Base-by-base conservation (phyloP, 2,797 vertebrate genomes). In the Dicrostonyx torquatus region DNA sequence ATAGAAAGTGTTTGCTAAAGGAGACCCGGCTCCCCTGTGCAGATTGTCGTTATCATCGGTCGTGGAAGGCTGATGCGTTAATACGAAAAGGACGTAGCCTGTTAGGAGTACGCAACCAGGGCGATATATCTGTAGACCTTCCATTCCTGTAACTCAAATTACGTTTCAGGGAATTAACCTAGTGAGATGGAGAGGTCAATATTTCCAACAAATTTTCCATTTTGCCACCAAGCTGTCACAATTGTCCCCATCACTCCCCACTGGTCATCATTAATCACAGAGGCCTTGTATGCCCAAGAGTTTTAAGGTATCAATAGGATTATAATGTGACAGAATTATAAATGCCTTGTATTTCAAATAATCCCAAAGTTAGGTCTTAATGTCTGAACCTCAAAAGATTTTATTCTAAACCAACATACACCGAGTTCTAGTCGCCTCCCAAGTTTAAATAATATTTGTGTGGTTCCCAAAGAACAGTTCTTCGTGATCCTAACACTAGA, bases 351-450 rank as follows among this genome's bases (percentile, higher is more conserved):
- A 45, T 87, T 94, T 87, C 87, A 86, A 90, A 60, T 37, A 29
- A n/a, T 84, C 53, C 43, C 12, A 4, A 95, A 92, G 53, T 94
- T 91, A 86, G 60, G 26, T 58, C 55, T 89, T 93, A 75, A 93
- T 53, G 55, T 93, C 94, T 93, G 77, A 96, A 80, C 94, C 75
- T 85, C 89, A 90, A 82, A n/a, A 79, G 22, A 60, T 55, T 85
- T 88, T 37, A 90, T 93, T 72, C 40, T 5, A 90, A 92, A 87
- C 48, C 10, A 29, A 87, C 78, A 37, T 73, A n/a, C 64, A 53
- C 60, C 26, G 31, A 82, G 29, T 29, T 45, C 79, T 82, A 12
- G 34, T 79, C 70, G 78, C 17, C 60, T 87, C 76, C 20, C 20
- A 50, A 66, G 82, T 89, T 83, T 86, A 89, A 84, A 91, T 78